A percentile compares a stretch with the other conserved stretches of the same genome.
phyloP scores from a whole-genome alignment of 2,113 vertebrate species.

The Galeopterus variegatus region DNA sequence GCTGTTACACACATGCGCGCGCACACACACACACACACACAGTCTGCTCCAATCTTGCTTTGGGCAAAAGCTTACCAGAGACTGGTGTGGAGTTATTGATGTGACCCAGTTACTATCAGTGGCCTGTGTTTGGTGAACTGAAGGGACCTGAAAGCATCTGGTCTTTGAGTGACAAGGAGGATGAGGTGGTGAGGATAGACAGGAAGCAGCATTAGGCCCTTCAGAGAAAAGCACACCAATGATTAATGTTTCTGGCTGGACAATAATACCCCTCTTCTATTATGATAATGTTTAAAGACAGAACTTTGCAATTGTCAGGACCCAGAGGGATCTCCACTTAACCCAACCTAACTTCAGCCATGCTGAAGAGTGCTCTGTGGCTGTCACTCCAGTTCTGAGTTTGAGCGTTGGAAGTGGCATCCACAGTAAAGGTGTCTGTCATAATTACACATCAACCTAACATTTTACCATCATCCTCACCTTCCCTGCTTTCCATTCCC shows the following conservation, averaged over 20 bases:
- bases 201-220: neutral
- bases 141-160: neutral
- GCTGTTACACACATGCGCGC: neutral
- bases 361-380: fast-evolving
- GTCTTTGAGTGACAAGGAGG: neutral
- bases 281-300: neutral
- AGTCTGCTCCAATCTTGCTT: neutral
- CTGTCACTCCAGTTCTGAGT: neutral
- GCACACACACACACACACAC: neutral
- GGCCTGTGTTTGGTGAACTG: neutral
- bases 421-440: fast-evolving
- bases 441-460: neutral
- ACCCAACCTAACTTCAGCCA: neutral
- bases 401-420: fast-evolving
- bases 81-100: neutral
- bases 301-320: neutral
- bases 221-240: neutral
- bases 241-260: neutral
- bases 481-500: neutral
- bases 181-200: neutral
- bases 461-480: neutral
- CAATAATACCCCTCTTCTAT: neutral
- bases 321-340: neutral
- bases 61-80: neutral
- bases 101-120: neutral